Percentiles rank a stretch among this genome's conserved stretches.
Conservation (phyloP, 2,113 vertebrate species). For the Siniperca chuatsi region DNA sequence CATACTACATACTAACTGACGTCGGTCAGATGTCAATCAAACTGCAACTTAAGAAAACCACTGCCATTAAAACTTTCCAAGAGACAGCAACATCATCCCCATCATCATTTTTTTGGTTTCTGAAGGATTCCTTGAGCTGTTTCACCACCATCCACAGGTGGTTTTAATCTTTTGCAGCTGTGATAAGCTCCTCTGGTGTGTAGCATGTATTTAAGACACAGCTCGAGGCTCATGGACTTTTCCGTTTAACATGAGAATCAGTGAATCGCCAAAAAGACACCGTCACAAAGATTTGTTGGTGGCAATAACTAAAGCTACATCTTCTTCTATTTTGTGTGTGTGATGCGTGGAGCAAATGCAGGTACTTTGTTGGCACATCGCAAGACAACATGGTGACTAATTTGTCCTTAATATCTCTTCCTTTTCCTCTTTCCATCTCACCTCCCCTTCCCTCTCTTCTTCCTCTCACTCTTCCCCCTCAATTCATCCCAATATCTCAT, state of each 20-base stretch:
- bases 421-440: no score
- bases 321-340: neutral
- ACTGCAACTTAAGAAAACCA: neutral
- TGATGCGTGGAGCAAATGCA: neutral
- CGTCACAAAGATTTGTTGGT: neutral
- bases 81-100: no score
- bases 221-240: neutral
- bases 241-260: neutral
- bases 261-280: neutral
- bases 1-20: neutral
- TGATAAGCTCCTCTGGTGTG: neutral
- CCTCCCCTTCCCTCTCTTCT: no score
- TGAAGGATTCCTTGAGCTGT: neutral
- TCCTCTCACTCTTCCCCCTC: no score
- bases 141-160: neutral
- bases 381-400: neutral
- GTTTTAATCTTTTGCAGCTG: neutral
- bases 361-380: neutral
- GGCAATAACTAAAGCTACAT: neutral
- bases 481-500: no score
- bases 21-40: neutral
- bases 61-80: neutral
- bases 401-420: no score
- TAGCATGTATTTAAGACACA: neutral
- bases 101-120: neutral